Evolutionary conservation across 2,113 vertebrate genomes (phyloP).

Genomic region (Trematocara macrostoma): DNA sequence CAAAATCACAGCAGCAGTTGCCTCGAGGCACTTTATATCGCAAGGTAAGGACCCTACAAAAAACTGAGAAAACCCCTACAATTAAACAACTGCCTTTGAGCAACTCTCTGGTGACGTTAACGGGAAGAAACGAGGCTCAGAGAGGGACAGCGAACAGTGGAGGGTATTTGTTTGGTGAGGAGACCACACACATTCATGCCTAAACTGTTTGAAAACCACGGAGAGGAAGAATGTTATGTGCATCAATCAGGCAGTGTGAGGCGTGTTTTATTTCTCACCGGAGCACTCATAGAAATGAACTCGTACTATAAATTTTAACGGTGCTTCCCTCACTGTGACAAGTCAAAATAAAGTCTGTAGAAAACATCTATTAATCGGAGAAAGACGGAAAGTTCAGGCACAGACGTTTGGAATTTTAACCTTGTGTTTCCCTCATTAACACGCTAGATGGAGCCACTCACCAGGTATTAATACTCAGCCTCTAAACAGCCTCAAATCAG

Average conservation of each 20-base stretch:
- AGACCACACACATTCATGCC: background rate
- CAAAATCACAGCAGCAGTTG: background rate
- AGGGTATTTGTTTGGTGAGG: background rate
- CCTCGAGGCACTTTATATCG: background rate
- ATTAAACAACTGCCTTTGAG: background rate
- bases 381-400: background rate
- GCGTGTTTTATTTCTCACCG: background rate
- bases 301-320: accelerated
- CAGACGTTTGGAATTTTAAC: background rate
- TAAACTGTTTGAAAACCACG: background rate
- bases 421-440: background rate
- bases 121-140: background rate
- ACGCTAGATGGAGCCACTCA: slow-evolving; percentile 27
- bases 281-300: background rate
- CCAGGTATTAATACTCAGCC: background rate
- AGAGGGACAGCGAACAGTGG: background rate
- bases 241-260: background rate
- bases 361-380: background rate
- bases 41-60: background rate
- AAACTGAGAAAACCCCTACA: background rate
- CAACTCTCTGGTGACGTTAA: background rate
- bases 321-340: background rate
- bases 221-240: no score
- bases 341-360: background rate
- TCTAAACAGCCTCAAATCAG: background rate